Evolutionary conservation across 1,140 invertebrate genomes (phyloP).

Genomic region (Hyles euphorbiae): DNA sequence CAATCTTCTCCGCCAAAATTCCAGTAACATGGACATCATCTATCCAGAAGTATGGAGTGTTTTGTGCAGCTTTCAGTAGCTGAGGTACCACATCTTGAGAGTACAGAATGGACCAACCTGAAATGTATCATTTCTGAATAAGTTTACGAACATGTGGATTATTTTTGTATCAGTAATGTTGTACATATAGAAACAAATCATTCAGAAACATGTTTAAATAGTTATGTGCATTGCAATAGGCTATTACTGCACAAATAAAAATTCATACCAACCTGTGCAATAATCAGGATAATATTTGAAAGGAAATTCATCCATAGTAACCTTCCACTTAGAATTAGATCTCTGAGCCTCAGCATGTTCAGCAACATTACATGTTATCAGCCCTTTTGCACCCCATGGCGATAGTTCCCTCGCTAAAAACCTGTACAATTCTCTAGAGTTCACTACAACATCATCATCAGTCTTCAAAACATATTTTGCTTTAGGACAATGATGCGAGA

Average conservation of each 20-base stretch:
- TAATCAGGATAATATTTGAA: slow-evolving; percentile 80
- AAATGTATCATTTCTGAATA: slow-evolving; percentile 6
- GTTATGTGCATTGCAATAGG: no score
- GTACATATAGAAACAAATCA: no score
- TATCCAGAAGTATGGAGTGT: slow-evolving; percentile 86
- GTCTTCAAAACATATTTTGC: slow-evolving; percentile 86
- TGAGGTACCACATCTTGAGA: slow-evolving; percentile 81
- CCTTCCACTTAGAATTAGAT: slow-evolving; percentile 86
- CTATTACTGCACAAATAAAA: no score
- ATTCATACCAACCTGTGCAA: no score
- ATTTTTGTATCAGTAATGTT: no score
- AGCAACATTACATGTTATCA: slow-evolving; percentile 78
- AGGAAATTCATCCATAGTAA: slow-evolving; percentile 79
- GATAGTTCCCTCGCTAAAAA: slow-evolving; percentile 78
- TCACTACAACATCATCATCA: slow-evolving; percentile 88
- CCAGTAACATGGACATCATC: slow-evolving; percentile 91
- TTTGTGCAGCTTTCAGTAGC: slow-evolving; percentile 80
- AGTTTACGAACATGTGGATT: no score
- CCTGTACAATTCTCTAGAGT: slow-evolving; percentile 79
- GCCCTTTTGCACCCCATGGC: slow-evolving; percentile 75
- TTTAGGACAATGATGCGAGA: slow-evolving; percentile 80
- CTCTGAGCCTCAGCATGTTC: slow-evolving; percentile 74
- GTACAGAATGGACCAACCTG: slow-evolving; percentile 85
- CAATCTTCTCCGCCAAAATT: slow-evolving; percentile 78
- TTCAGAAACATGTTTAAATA: no score